Conservation (phyloP, 53 echinoderm and acorn worm species). For the Crossaster papposus region DNA sequence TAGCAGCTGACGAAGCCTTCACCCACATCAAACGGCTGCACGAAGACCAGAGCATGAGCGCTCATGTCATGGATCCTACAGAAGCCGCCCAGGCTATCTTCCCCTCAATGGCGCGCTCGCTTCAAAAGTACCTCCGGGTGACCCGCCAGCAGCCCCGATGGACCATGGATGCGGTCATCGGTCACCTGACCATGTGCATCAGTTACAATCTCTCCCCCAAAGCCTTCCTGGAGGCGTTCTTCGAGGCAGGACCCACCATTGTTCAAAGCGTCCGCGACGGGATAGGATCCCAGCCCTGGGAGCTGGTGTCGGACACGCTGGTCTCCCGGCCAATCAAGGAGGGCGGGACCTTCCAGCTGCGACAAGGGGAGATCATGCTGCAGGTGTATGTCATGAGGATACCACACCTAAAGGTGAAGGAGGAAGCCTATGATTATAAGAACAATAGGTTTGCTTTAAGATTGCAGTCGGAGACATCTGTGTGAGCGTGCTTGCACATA, state of each 20-base stretch:
- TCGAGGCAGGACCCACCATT: conserved; percentile 85
- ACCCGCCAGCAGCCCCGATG: conserved; percentile 95
- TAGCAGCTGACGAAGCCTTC: conserved; percentile 94
- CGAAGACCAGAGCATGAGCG: conserved; percentile 84
- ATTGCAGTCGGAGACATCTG: conserved; percentile 95
- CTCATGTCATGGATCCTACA: conserved; percentile 91
- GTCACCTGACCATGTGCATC: conserved; percentile 90
- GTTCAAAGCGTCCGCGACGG: conserved; percentile 71
- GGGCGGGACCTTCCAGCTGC: conserved; percentile 88
- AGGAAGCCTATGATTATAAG: conserved; percentile 94
- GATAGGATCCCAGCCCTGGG: conserved; percentile 77
- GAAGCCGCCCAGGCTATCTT: conserved; percentile 98
- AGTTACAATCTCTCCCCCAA: conserved; percentile 93
- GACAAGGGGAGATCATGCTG: conserved; percentile 81
- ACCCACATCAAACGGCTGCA: conserved; percentile 95
- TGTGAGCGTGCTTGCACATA: conserved; percentile 47
- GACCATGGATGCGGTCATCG: conserved; percentile 96
- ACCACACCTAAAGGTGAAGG: conserved; percentile 88
- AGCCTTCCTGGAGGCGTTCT: conserved; percentile 90
- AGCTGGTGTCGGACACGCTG: conserved; percentile 88
- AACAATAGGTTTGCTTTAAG: conserved; percentile 88
- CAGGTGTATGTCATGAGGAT: conserved; percentile 94
- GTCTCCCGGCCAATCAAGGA: conserved; percentile 85
- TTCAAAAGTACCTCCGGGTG: conserved; percentile 97
- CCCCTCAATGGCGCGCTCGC: conserved; percentile 91